Evolutionary conservation across 37 sponge, comb jelly and placozoan species (phyloP).

Genomic region (Diacarnus erythraeanus): DNA sequence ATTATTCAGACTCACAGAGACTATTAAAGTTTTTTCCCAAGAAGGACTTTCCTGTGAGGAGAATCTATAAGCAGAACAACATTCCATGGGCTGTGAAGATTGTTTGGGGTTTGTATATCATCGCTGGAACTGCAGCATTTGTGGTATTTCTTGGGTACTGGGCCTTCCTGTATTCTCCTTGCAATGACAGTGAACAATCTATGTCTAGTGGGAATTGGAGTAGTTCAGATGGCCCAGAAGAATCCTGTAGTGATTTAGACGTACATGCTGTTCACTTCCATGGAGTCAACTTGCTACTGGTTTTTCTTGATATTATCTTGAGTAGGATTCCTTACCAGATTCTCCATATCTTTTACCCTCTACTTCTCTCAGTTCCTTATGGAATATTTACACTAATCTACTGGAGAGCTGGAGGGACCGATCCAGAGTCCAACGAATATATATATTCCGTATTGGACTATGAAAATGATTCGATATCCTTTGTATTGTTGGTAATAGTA

Average conservation of each 20-base stretch:
- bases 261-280: slow-evolving; percentile 43
- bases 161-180: neutral
- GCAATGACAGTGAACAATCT: neutral
- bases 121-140: neutral
- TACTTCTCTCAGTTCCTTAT: slow-evolving; percentile 25
- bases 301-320: slow-evolving; percentile 45
- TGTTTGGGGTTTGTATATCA: slow-evolving; percentile 38
- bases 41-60: neutral
- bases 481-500: too few relatives aligned
- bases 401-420: slow-evolving; percentile 62
- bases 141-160: slow-evolving; percentile 42
- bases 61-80: slow-evolving; percentile 30
- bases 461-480: neutral
- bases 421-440: slow-evolving; percentile 18
- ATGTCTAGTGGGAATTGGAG: neutral
- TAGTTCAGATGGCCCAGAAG: neutral
- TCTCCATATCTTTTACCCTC: slow-evolving; percentile 39
- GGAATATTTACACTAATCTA: slow-evolving; percentile 55
- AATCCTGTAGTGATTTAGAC: neutral
- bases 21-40: neutral
- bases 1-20: neutral
- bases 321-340: slow-evolving; percentile 44
- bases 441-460: slow-evolving; percentile 59
- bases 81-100: slow-evolving; percentile 52
- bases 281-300: slow-evolving; percentile 43